These are phyloP conservation scores for Oxyscelio sp. DNA, from an alignment of 2,888 invertebrate genomes.

Conservation along the genomic window DNA sequence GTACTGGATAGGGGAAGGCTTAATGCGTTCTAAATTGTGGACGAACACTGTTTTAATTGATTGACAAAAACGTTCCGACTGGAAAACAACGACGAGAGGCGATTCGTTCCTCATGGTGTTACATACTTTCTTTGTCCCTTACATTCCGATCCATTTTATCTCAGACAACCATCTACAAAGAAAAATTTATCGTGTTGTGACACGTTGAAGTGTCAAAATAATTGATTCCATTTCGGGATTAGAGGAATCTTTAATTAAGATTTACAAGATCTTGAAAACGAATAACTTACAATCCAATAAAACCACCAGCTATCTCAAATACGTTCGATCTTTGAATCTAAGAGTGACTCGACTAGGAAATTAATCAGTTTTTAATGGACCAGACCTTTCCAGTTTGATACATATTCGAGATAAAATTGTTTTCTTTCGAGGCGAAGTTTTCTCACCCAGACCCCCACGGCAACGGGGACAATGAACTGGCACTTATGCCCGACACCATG, in stretches of 20 bases:
- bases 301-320: background rate
- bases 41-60: conserved; percentile 64
- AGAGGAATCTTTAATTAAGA: conserved; percentile 26
- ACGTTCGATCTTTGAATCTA: background rate
- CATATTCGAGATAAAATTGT: too few species aligned
- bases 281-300: background rate
- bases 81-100: conserved; percentile 32
- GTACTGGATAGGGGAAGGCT: conserved; percentile 29
- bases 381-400: background rate
- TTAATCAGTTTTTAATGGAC: background rate
- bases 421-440: too few species aligned
- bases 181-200: conserved; percentile 35
- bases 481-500: too few species aligned
- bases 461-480: too few species aligned
- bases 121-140: conserved; percentile 15
- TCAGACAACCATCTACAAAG: background rate
- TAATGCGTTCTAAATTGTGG: conserved; percentile 68
- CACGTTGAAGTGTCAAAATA: conserved; percentile 36
- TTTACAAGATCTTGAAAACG: conserved; percentile 25
- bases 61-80: conserved; percentile 53
- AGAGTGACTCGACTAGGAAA: background rate
- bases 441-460: too few species aligned
- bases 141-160: conserved; percentile 22
- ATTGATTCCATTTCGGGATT: conserved; percentile 13
- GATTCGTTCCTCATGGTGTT: conserved; percentile 5